A percentile compares a stretch with the other conserved stretches of the same genome.
These are phyloP conservation scores for Cyclophora albipunctata DNA, from an alignment of 2,888 invertebrate species.

Conservation along the genomic window DNA sequence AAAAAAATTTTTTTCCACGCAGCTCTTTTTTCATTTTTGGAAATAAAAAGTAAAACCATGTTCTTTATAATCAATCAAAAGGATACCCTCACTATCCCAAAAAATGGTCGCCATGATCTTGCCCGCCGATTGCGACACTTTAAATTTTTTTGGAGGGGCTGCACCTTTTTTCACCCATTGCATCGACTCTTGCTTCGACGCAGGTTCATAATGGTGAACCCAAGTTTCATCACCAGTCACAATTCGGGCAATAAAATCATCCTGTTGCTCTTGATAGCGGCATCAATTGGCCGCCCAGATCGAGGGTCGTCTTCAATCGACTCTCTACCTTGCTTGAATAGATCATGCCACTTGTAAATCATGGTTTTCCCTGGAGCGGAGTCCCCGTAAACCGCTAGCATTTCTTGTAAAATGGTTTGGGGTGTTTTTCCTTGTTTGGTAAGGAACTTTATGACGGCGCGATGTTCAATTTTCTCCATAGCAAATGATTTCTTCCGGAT, in stretches of 20 bases:
- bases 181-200: conserved; percentile 21
- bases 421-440: conserved; percentile 20
- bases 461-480: conserved; percentile 8
- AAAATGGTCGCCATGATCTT: conserved; percentile 43
- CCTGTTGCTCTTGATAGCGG: conserved; percentile 8
- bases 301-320: conserved; percentile 21
- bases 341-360: conserved; percentile 22
- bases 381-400: conserved; percentile 20
- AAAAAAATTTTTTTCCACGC: conserved; percentile 3
- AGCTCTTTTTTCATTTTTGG: conserved; percentile 6
- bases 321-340: conserved; percentile 23
- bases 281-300: conserved; percentile 5
- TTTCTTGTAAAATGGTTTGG: conserved; percentile 15
- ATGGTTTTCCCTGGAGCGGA: conserved; percentile 19
- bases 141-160: conserved; percentile 18
- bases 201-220: conserved; percentile 23
- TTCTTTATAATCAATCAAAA: conserved; percentile 4
- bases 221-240: conserved; percentile 22
- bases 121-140: conserved; percentile 43
- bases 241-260: conserved; percentile 8
- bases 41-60: conserved; percentile 5
- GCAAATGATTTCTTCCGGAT: not conserved
- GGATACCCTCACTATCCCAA: conserved; percentile 8
- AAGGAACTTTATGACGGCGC: conserved; percentile 21
- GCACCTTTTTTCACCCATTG: conserved; percentile 20